A percentile compares a stretch with the other conserved stretches of the same genome.
phyloP scores from a whole-genome alignment of 2,797 vertebrate genomes.

The Protosalanx chinensis region DNA sequence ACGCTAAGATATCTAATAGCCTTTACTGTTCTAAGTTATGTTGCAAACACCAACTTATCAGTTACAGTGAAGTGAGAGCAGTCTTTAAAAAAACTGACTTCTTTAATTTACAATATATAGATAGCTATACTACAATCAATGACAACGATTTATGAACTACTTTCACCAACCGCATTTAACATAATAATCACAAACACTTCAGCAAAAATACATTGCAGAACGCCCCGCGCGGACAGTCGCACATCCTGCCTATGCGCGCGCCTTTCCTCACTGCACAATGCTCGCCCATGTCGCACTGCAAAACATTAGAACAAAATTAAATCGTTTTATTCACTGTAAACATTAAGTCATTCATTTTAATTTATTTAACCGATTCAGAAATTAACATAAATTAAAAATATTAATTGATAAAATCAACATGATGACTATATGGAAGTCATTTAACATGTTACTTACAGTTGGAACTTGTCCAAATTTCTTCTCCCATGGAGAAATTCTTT shows the following conservation, averaged over 20 bases:
- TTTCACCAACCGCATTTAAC: not conserved
- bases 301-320: slow-evolving; percentile 8
- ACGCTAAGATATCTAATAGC: too few species aligned
- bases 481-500: slow-evolving; percentile 64
- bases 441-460: slow-evolving; percentile 52
- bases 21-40: too few species aligned
- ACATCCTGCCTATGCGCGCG: slow-evolving; percentile 65
- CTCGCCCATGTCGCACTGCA: slow-evolving; percentile 57
- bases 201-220: slow-evolving; percentile 64
- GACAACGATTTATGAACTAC: slow-evolving; percentile 16
- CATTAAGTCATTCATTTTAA: not conserved
- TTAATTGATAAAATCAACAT: not conserved
- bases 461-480: slow-evolving; percentile 68
- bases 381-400: too few species aligned
- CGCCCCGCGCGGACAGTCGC: slow-evolving; percentile 53
- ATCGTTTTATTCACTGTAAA: not conserved
- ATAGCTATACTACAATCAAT: slow-evolving; percentile 36
- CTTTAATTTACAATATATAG: slow-evolving; percentile 54
- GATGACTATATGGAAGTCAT: not conserved
- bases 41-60: too few species aligned
- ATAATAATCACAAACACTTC: slow-evolving; percentile 55
- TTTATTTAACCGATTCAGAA: not conserved
- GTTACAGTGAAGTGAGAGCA: slow-evolving; percentile 9
- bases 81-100: slow-evolving; percentile 47
- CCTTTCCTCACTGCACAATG: slow-evolving; percentile 66